Percentiles rank a stretch among this genome's conserved stretches.
Evolutionary conservation across 2,113 vertebrate species (phyloP).

Genomic region (Pogonocichla stellata): DNA sequence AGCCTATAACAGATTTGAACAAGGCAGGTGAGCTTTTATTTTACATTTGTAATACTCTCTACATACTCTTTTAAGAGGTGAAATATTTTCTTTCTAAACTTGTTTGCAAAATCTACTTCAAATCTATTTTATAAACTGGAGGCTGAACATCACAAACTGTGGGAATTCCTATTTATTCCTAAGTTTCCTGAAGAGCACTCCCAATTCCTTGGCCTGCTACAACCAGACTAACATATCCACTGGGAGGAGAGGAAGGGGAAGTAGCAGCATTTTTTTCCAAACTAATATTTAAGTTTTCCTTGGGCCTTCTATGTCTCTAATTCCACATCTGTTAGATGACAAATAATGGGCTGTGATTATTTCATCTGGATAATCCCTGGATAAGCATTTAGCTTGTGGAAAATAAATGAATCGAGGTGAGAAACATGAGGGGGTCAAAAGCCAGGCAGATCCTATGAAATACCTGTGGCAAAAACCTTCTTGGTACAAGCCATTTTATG

Average conservation of each 20-base stretch:
- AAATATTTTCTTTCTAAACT: not conserved
- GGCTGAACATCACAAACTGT: not conserved
- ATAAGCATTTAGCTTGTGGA: not conserved
- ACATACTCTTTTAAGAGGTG: not conserved
- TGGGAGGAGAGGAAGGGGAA: not conserved
- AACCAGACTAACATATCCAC: not conserved
- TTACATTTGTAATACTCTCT: not conserved
- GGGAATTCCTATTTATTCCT: not conserved
- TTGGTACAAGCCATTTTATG: not conserved
- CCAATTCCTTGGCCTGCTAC: not conserved
- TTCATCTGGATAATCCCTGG: not conserved
- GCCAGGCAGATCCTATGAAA: not conserved
- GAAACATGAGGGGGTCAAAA: not conserved
- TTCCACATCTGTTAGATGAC: not conserved
- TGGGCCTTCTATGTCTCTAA: not conserved
- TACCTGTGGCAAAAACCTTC: not conserved
- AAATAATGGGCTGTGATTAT: not conserved
- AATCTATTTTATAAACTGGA: not conserved
- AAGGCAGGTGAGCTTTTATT: not conserved
- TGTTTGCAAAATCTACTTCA: not conserved
- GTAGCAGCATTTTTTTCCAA: not conserved
- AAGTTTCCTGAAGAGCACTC: not conserved
- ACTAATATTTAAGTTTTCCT: not conserved
- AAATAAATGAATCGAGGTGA: not conserved
- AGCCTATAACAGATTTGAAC: conserved; percentile 77